These are phyloP conservation scores for Volucella inflata DNA, from an alignment of 2,888 invertebrate genomes.

Conservation along the genomic window DNA sequence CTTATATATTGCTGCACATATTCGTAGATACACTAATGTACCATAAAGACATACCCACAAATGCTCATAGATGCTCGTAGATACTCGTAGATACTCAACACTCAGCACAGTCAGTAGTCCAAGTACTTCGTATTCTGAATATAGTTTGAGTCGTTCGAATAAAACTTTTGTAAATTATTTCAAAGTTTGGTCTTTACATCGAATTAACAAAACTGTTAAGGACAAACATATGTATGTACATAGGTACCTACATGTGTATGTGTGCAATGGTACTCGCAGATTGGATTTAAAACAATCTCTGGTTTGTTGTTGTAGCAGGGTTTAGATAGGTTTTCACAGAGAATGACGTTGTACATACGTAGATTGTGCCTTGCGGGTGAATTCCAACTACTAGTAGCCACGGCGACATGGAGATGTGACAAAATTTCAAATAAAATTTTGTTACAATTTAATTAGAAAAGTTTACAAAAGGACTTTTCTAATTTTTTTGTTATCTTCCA, in stretches of 20 bases:
- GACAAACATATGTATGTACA: conserved; percentile 41
- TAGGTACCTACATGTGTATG: no score
- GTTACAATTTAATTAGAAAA: conserved; percentile 74
- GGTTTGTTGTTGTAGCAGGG: conserved; percentile 5
- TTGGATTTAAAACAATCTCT: conserved; percentile 74
- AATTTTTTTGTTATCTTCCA: neutral
- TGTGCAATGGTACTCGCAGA: conserved; percentile 52
- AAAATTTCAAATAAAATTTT: conserved; percentile 65
- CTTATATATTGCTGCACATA: no score
- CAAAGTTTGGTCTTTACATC: conserved; percentile 72
- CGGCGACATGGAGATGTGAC: conserved; percentile 50
- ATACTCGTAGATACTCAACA: no score
- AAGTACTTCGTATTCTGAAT: conserved; percentile 20
- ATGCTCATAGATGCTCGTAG: no score
- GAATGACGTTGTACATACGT: no score
- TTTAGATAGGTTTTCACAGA: no score
- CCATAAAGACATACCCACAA: neutral
- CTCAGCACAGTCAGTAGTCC: no score
- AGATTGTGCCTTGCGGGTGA: neutral
- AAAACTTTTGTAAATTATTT: conserved; percentile 74
- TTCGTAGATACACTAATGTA: neutral
- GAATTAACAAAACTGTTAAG: conserved; percentile 74
- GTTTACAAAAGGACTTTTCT: conserved; percentile 36
- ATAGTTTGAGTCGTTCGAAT: conserved; percentile 64
- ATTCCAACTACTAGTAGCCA: conserved; percentile 23